phyloP scores from a whole-genome alignment of 2,888 invertebrate species.

The Hemistola chrysoprasaria region DNA sequence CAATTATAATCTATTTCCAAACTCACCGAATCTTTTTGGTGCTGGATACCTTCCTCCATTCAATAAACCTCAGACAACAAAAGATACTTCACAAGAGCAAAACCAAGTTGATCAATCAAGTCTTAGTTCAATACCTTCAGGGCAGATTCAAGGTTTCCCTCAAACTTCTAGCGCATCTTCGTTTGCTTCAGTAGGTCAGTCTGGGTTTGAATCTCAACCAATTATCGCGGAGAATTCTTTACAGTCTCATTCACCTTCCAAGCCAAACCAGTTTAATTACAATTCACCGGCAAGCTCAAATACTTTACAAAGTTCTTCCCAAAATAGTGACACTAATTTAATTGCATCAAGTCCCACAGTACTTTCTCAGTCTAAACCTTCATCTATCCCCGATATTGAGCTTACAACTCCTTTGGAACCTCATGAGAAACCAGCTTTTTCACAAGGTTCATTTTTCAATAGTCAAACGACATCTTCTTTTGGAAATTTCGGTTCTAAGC shows the following conservation, averaged over 20 bases:
- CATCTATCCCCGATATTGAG: constrained; percentile 45
- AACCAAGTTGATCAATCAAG: constrained; percentile 4
- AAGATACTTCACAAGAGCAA: neutral
- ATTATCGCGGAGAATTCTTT: constrained; percentile 12
- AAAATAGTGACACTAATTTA: constrained; percentile 4
- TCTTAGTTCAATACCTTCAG: constrained; percentile 4
- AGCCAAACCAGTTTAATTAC: constrained; percentile 24
- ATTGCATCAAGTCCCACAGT: constrained; percentile 8
- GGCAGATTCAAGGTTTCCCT: constrained; percentile 9
- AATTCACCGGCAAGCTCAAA: constrained; percentile 19
- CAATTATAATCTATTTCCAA: constrained; percentile 7
- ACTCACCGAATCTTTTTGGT: constrained; percentile 22
- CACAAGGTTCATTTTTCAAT: constrained; percentile 14
- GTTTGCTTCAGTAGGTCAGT: constrained; percentile 10
- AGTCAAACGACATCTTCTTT: constrained; percentile 14
- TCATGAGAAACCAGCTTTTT: constrained; percentile 18
- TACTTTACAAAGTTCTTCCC: neutral
- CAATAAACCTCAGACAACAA: constrained; percentile 12
- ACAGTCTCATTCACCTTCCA: constrained; percentile 11
- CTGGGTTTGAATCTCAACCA: constrained; percentile 9
- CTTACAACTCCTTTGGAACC: constrained; percentile 52
- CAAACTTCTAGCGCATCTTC: constrained; percentile 17
- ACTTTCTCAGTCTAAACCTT: constrained; percentile 26
- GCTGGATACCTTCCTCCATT: constrained; percentile 44
- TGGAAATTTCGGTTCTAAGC: constrained; percentile 8